Percentiles rank a stretch among this genome's conserved stretches.
Conservation (phyloP, 2,888 invertebrate genomes). For the Hipparchia semele region DNA sequence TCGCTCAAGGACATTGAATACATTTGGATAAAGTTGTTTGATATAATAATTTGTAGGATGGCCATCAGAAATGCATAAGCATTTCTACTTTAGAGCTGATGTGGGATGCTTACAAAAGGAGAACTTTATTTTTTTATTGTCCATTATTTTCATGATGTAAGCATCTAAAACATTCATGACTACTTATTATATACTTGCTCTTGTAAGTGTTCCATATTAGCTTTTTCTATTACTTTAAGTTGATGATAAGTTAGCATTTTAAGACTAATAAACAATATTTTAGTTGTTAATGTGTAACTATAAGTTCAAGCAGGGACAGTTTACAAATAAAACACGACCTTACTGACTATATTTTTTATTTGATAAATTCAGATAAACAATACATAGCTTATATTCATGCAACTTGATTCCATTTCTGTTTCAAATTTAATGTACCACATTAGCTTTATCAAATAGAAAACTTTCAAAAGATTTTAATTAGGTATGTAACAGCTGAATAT, state of each 20-base stretch:
- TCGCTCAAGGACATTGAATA: constrained; percentile 27
- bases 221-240: constrained; percentile 34
- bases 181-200: background rate
- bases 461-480: too few relatives aligned
- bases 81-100: constrained; percentile 43
- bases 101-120: constrained; percentile 2
- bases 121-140: background rate
- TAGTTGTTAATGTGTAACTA: too few relatives aligned
- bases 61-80: constrained; percentile 53
- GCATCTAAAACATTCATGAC: background rate
- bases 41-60: constrained; percentile 47
- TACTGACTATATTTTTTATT: too few relatives aligned
- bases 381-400: too few relatives aligned
- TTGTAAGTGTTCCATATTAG: constrained; percentile 54
- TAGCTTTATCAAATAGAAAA: too few relatives aligned
- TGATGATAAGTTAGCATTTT: constrained; percentile 21
- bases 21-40: constrained; percentile 7
- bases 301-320: too few relatives aligned
- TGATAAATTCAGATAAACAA: too few relatives aligned
- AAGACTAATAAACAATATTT: background rate
- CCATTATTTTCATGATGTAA: background rate
- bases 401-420: too few relatives aligned
- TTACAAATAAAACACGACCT: too few relatives aligned
- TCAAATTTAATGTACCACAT: too few relatives aligned
- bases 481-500: too few relatives aligned